Base-by-base conservation (phyloP, 2,797 vertebrate genomes). In the Poecilia gillii region DNA sequence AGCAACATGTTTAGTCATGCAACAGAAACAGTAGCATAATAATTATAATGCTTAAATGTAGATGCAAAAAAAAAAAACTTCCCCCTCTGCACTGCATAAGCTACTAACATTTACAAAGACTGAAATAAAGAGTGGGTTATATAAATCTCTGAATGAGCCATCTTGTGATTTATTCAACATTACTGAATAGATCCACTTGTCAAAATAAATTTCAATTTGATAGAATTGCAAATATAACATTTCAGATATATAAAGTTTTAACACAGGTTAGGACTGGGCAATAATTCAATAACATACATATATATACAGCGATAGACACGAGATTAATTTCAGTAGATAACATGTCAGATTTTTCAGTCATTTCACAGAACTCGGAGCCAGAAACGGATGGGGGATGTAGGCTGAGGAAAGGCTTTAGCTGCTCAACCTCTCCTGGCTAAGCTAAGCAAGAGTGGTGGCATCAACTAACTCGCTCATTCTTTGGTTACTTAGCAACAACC, bases 101-200 rank as follows among this genome's bases (percentile, higher is more conserved):
- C 47, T 84, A 51, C 39, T 62, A 70, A 18, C 33, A 62, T 59
- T n/a, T 0, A 70, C 8, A 45, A 71, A 76, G n/a, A 77, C 71
- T 73, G 20, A 51, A 92, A 91, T 90, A 90, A 89, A 90, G 73
- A 55, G 25, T 78, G 81, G 12, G 73, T 74, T 36, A 79, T 71
- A 83, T 36, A 73, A 23, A 72, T 80, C 31, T 45, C n/a, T 71
- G 41, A 46, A n/a, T 25, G 64, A 13, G 62, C 33, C 4, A 36
- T 68, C 23, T 25, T 43, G 11, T 25, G 39, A 70, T 43, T n/a
- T 20, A 70, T 70, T 70, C 66, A 45, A 7, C 23, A 68, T 39
- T 18, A 1, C 8, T n/a, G 5, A n/a, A 71, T 23, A n/a, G 12
- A 28, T 14, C 18, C 20, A 43, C 23, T n/a, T 70, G 11, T n/a